phyloP scores from a whole-genome alignment of 2,888 invertebrate species.

The Ligdia adustata region DNA sequence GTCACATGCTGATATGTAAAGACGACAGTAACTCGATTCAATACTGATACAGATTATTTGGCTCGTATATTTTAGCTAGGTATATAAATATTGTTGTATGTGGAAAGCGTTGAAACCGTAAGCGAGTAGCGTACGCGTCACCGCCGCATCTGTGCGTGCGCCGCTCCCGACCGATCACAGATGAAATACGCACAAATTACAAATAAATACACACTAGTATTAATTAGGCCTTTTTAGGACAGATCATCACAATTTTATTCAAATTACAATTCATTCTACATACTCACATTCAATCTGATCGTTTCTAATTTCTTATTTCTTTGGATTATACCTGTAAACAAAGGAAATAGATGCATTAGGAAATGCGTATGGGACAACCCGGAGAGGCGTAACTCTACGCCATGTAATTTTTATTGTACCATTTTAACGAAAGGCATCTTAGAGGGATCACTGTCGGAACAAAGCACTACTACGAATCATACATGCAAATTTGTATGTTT shows the following conservation, averaged over 20 bases:
- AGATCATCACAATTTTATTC: constrained; percentile 78
- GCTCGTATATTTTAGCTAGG: constrained; percentile 42
- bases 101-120: constrained; percentile 62
- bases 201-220: constrained; percentile 78
- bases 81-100: constrained; percentile 49
- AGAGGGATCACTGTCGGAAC: too few relatives aligned
- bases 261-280: constrained; percentile 60
- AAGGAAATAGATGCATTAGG: too few relatives aligned
- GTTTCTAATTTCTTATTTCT: constrained; percentile 56
- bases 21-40: constrained; percentile 71
- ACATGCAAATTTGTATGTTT: too few relatives aligned
- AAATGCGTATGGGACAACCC: too few relatives aligned
- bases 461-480: too few relatives aligned
- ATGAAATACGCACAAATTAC: constrained; percentile 70
- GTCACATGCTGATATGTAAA: constrained; percentile 83
- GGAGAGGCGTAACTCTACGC: too few relatives aligned
- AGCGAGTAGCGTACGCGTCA: constrained; percentile 53
- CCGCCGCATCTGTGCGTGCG: too few relatives aligned
- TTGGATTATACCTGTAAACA: constrained; percentile 73
- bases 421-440: too few relatives aligned
- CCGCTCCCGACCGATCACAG: constrained; percentile 63
- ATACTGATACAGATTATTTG: constrained; percentile 75
- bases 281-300: constrained; percentile 55
- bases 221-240: constrained; percentile 84
- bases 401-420: too few relatives aligned